Evolutionary conservation across 2,797 vertebrate species (phyloP).

Genomic region (Urophycis tenuis): DNA sequence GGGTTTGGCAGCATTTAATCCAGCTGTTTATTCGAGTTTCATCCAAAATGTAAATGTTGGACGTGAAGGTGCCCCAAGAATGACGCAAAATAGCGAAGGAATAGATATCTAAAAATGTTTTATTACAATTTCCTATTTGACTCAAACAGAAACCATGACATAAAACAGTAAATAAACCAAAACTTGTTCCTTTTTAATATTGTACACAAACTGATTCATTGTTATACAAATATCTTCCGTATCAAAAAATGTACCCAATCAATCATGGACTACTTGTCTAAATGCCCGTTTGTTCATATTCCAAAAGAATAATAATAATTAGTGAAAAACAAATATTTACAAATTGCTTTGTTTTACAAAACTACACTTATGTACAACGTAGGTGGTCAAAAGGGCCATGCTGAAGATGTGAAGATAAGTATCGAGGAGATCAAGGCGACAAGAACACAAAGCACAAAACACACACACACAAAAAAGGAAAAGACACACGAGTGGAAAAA

Average conservation of each 20-base stretch:
- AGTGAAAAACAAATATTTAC: constrained; percentile 81
- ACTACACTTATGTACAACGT: constrained; percentile 64
- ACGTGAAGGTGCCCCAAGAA: background rate
- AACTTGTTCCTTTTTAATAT: constrained; percentile 49
- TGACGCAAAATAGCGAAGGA: background rate
- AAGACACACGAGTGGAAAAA: background rate
- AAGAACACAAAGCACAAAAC: background rate
- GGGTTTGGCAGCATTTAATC: background rate
- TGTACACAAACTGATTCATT: constrained; percentile 48
- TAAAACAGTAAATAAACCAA: constrained; percentile 46
- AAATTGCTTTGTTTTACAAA: constrained; percentile 46
- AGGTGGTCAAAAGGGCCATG: background rate
- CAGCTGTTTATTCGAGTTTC: background rate
- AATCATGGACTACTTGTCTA: constrained; percentile 47
- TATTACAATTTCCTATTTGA: constrained; percentile 40
- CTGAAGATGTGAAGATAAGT: too few species aligned
- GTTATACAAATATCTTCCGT: constrained; percentile 39
- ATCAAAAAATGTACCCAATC: constrained; percentile 59
- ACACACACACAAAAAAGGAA: background rate
- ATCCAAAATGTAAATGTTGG: background rate
- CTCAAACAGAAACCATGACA: constrained; percentile 49
- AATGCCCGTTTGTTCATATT: constrained; percentile 69
- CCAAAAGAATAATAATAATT: constrained; percentile 49
- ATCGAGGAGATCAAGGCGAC: background rate
- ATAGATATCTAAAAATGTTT: constrained; percentile 1